Evolutionary conservation across 2,888 invertebrate species (phyloP), one percentile per base, ranked within the genome.

Genomic region (Meandrusa payeni): DNA sequence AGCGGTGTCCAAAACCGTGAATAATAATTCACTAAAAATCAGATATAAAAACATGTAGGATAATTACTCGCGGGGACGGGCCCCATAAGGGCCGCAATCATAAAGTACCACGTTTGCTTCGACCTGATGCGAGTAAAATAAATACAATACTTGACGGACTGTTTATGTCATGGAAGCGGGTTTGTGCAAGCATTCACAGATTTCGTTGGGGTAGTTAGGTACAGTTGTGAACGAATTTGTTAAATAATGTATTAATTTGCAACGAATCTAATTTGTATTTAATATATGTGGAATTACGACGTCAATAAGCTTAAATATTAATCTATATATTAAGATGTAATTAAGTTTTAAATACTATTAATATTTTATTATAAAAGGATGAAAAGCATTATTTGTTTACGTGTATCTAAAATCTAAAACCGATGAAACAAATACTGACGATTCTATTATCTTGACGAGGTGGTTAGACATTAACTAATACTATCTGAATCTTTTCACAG

Each of bases 131-230:
- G 53, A 54, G 49, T 44, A 41, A 52, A 72, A 75, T 78, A 75
- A 82, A 78, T 71, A 57, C 57, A 52, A 61, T 82, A 76, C 77
- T 81, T 80, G 65, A 78, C 74, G 67, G 70, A 74, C 69, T 80
- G 79, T 82, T 83, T 81, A 75, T 81, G 81, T 80, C 85, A 85
- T 85, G 85, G 81, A 87, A 87, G 87, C 87, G 86, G 83, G 86
- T 86, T 87, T 87, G 86, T 69, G 87, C 85, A 87, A 87, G 86
- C 87, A 87, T 87, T 86, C 87, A 87, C 83, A 83, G 86, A 87
- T 86, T 87, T 85, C 69, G 82, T 77, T 83, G 74, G 86, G 87
- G 86, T 81, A 78, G 71, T 59, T 54, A 43, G 40, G 80, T 80
- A 87, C 76, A 65, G 70, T 67, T 66, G 65, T 1, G 52, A 3